Evolutionary conservation across 2,888 invertebrate species (phyloP).

Genomic region (Acanthosoma haemorrhoidale): DNA sequence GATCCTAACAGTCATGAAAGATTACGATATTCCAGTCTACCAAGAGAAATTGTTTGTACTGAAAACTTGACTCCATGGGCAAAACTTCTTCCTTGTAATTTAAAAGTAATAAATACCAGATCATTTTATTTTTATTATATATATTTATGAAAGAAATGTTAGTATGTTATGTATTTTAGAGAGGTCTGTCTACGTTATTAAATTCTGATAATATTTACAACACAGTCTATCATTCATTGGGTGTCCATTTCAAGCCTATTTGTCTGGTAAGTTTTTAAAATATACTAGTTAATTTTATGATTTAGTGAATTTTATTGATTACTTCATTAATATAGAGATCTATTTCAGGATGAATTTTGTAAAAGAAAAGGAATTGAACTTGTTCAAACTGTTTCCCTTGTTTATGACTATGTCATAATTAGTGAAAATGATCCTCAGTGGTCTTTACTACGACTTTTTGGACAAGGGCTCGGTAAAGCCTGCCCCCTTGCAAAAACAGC

Average conservation of each 20-base stretch:
- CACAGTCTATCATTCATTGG: slow-evolving; percentile 86
- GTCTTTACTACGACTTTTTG: slow-evolving; percentile 81
- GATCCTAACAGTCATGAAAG: slow-evolving; percentile 49
- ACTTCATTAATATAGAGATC: too few species aligned
- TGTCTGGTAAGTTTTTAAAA: slow-evolving; percentile 52
- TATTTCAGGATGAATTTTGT: slow-evolving; percentile 47
- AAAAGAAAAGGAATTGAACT: slow-evolving; percentile 66
- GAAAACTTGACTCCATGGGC: slow-evolving; percentile 99
- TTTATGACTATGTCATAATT: slow-evolving; percentile 69
- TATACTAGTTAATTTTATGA: not conserved
- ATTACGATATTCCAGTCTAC: slow-evolving; percentile 80
- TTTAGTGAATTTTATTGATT: not conserved
- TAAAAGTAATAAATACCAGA: slow-evolving; percentile 52
- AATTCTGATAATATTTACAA: slow-evolving; percentile 89
- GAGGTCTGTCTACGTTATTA: slow-evolving; percentile 79
- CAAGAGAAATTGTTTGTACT: slow-evolving; percentile 94
- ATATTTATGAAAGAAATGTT: not conserved
- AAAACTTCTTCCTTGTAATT: slow-evolving; percentile 91
- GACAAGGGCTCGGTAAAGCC: slow-evolving; percentile 70
- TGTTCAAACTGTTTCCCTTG: slow-evolving; percentile 77
- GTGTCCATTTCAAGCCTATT: slow-evolving; percentile 74
- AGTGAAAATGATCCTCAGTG: slow-evolving; percentile 65
- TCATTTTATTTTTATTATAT: slow-evolving; percentile 21
- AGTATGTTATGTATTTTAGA: slow-evolving; percentile 46
- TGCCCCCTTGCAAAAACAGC: slow-evolving; percentile 77